Percentiles rank a stretch among this genome's conserved stretches.
These are phyloP conservation scores for Volucella inflata DNA, from an alignment of 2,888 invertebrate species.

Conservation along the genomic window DNA sequence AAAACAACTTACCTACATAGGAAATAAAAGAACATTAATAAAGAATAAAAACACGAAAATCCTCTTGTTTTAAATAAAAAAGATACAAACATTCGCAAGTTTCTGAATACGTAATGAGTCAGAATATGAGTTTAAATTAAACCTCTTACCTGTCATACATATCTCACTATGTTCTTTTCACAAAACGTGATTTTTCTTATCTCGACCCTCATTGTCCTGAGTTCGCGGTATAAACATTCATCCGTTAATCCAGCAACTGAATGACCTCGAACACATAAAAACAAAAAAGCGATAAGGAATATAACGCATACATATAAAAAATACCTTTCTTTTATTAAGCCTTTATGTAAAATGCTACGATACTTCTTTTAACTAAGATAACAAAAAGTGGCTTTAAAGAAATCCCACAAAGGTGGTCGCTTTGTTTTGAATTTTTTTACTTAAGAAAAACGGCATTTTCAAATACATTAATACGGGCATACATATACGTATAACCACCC, in stretches of 20 bases:
- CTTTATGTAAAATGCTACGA: slow-evolving; percentile 24
- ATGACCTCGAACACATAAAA: slow-evolving; percentile 25
- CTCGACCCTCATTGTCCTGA: slow-evolving; percentile 15
- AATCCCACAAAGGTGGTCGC: slow-evolving; percentile 12
- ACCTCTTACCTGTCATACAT: slow-evolving; percentile 5
- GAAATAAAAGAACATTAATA: not conserved
- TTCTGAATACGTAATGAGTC: slow-evolving; percentile 12
- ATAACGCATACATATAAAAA: slow-evolving; percentile 10
- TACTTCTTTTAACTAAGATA: not conserved
- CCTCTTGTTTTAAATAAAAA: slow-evolving; percentile 2
- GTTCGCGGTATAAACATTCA: slow-evolving; percentile 5
- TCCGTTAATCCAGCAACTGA: not conserved
- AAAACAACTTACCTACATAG: not conserved
- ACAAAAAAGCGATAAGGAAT: slow-evolving; percentile 36
- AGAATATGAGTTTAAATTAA: slow-evolving; percentile 11
- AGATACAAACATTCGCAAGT: slow-evolving; percentile 5
- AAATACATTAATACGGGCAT: not conserved
- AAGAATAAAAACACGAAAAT: slow-evolving; percentile 1
- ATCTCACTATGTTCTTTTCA: not conserved
- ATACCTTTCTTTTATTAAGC: slow-evolving; percentile 31
- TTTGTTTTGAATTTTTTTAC: slow-evolving; percentile 25
- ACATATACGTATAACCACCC: not conserved
- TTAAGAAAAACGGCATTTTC: not conserved
- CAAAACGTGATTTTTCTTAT: slow-evolving; percentile 36
- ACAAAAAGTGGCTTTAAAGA: not conserved